Conservation (phyloP, 1,140 invertebrate species). For the Acromyrmex charruanus region DNA sequence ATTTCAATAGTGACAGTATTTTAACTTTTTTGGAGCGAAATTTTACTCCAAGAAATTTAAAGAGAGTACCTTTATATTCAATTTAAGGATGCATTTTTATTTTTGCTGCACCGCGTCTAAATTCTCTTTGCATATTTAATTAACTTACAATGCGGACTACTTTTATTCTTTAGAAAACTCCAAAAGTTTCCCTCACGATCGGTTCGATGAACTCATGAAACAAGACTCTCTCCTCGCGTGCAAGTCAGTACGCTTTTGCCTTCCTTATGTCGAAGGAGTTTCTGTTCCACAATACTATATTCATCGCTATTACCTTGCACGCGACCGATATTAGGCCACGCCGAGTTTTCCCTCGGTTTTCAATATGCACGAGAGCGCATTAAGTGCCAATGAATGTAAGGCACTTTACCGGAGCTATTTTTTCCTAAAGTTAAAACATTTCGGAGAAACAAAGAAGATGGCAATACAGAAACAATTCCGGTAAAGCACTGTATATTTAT, state of each 20-base stretch:
- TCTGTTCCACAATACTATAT: conserved; percentile 19
- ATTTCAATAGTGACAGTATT: too few species aligned
- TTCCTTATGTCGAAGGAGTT: neutral
- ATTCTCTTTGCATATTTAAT: conserved; percentile 28
- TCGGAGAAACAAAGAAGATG: neutral
- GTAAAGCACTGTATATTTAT: conserved; percentile 41
- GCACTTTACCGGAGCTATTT: conserved; percentile 9
- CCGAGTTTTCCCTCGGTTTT: conserved; percentile 35
- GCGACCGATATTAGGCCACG: conserved; percentile 55
- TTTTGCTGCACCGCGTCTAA: neutral
- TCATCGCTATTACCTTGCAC: conserved; percentile 38
- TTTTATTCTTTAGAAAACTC: neutral
- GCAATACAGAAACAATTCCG: conserved; percentile 6
- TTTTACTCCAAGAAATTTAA: too few species aligned
- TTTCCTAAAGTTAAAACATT: conserved; percentile 6
- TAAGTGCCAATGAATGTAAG: conserved; percentile 39
- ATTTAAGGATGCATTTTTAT: neutral
- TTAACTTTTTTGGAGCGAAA: too few species aligned
- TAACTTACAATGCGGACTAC: neutral
- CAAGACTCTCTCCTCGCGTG: conserved; percentile 38
- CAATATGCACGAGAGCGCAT: conserved; percentile 57
- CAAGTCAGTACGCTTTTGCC: conserved; percentile 9
- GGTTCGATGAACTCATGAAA: conserved; percentile 27
- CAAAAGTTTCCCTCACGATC: neutral
- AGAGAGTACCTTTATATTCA: neutral